Percentiles rank a stretch among this genome's conserved stretches.
phyloP scores from a whole-genome alignment of 2,113 vertebrate species.

The Microcebus ravelobensis region DNA sequence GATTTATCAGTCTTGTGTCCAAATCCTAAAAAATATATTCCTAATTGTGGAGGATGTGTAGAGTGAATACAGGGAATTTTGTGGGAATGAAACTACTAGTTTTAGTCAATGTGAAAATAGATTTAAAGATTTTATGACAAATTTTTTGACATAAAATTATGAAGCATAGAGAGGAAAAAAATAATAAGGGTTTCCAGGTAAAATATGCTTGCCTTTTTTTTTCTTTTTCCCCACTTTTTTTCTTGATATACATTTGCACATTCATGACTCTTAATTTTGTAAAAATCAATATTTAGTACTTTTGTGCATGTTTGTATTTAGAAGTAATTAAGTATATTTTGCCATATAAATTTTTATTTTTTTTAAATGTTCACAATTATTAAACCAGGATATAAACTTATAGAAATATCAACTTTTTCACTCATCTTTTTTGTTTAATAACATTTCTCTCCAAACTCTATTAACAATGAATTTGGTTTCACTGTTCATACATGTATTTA shows the following conservation, averaged over 20 bases:
- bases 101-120: not conserved
- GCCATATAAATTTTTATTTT: not conserved
- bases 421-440: not conserved
- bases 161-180: not conserved
- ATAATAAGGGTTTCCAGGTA: not conserved
- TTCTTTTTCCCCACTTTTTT: not conserved
- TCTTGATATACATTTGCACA: not conserved
- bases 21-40: not conserved
- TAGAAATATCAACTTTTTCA: not conserved
- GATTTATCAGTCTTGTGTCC: not conserved
- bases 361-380: not conserved
- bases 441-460: slow-evolving; percentile 63
- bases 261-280: not conserved
- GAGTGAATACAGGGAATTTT: not conserved
- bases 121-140: not conserved
- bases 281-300: not conserved
- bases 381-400: not conserved
- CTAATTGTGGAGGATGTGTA: not conserved
- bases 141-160: not conserved
- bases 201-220: not conserved
- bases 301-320: not conserved
- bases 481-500: slow-evolving; percentile 76
- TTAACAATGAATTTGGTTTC: slow-evolving; percentile 79
- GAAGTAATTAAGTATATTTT: not conserved
- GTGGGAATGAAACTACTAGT: not conserved